phyloP scores from a whole-genome alignment of 2,797 vertebrate genomes.

The Furcifer pardalis region DNA sequence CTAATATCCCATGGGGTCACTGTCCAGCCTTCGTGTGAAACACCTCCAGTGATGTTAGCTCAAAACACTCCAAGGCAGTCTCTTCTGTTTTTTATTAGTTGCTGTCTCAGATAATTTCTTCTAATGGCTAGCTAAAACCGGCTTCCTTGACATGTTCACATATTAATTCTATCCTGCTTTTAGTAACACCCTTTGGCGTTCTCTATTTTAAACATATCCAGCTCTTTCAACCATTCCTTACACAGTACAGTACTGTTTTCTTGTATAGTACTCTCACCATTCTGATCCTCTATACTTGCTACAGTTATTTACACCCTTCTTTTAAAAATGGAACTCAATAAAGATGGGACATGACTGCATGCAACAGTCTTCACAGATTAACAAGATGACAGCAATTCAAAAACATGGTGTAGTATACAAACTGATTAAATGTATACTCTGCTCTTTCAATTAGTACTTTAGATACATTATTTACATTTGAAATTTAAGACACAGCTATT shows the following conservation, averaged over 20 bases:
- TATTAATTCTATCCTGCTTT: not conserved
- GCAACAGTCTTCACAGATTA: not conserved
- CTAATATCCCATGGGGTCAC: not conserved
- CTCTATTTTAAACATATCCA: not conserved
- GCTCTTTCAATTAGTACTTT: not conserved
- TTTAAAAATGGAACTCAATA: not conserved
- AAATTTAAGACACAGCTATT: not conserved
- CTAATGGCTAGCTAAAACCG: not conserved
- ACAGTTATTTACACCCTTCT: not conserved
- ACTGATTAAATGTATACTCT: not conserved
- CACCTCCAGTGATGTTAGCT: not conserved
- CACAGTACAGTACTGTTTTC: not conserved
- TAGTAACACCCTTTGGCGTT: not conserved
- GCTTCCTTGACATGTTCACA: not conserved
- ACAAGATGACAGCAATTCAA: not conserved
- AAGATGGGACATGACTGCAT: not conserved
- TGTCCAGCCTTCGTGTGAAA: not conserved
- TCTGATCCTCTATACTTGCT: not conserved
- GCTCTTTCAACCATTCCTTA: not conserved
- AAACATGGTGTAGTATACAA: not conserved
- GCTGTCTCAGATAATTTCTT: not conserved
- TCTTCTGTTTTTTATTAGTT: not conserved
- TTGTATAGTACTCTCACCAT: not conserved
- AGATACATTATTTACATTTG: not conserved
- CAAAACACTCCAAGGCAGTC: not conserved